These are phyloP conservation scores for Rhombomys opimus DNA, from an alignment of 2,113 vertebrate genomes.

Conservation along the genomic window DNA sequence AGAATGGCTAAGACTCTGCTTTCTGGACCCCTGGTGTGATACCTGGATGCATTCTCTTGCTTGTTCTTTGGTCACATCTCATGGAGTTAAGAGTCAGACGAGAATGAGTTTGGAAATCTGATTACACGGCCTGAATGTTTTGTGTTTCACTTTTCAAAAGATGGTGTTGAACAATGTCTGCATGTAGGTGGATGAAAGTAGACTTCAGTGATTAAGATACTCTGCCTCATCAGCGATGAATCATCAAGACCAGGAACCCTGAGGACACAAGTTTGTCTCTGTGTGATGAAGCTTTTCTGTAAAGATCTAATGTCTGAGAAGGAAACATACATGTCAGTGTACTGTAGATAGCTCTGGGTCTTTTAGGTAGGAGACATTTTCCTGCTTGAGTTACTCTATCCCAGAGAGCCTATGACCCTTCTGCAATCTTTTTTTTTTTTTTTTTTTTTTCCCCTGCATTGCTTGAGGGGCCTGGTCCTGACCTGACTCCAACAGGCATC, in stretches of 20 bases:
- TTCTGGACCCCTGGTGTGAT: not conserved
- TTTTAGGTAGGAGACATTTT: not conserved
- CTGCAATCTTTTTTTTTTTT: not conserved
- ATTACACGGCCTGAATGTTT: not conserved
- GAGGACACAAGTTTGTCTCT: not conserved
- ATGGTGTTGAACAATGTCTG: not conserved
- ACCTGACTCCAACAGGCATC: not conserved
- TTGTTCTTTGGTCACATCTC: not conserved
- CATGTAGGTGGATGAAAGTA: not conserved
- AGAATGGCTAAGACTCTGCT: not conserved
- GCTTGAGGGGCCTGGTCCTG: not conserved
- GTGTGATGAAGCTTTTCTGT: not conserved
- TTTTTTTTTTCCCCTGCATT: not conserved
- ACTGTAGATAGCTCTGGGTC: not conserved
- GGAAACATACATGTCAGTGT: not conserved
- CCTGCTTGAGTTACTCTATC: not conserved
- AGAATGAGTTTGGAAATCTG: slow-evolving; percentile 23
- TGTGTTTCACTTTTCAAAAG: not conserved
- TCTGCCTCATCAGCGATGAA: not conserved
- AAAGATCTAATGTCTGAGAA: not conserved
- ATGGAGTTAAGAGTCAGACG: not conserved
- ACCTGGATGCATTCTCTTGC: not conserved
- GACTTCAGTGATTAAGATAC: not conserved
- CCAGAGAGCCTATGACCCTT: not conserved
- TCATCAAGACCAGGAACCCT: not conserved